Percentiles rank a stretch among this genome's conserved stretches.
Evolutionary conservation across 1,140 invertebrate species (phyloP).

Genomic region (Venturia canescens): DNA sequence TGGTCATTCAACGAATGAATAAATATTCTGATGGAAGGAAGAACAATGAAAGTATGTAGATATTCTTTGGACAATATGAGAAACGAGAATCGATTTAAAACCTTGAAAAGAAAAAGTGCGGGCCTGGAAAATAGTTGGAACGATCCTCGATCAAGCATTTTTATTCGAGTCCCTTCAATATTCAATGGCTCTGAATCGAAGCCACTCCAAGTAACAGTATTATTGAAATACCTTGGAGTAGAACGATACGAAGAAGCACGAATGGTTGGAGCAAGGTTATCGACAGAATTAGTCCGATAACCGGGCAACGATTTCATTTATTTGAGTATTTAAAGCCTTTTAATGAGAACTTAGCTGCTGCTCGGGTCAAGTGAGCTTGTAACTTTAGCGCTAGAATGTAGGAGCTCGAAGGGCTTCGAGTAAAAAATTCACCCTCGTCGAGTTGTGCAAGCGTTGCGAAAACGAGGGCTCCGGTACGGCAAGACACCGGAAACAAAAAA

Average conservation of each 20-base stretch:
- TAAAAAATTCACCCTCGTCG: constrained; percentile 7
- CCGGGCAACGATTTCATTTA: too few relatives aligned
- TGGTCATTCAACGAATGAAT: background rate
- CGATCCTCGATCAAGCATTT: background rate
- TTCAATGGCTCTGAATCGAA: too few relatives aligned
- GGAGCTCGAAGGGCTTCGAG: background rate
- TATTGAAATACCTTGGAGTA: too few relatives aligned
- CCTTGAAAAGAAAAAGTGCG: background rate
- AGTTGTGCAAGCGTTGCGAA: background rate
- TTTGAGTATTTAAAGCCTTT: too few relatives aligned
- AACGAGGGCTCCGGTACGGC: background rate
- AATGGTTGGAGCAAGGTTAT: too few relatives aligned
- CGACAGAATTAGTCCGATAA: too few relatives aligned
- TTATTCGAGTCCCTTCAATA: background rate
- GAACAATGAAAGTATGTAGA: background rate
- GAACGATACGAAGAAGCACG: too few relatives aligned
- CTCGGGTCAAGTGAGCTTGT: too few relatives aligned
- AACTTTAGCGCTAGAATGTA: too few relatives aligned
- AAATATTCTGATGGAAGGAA: too few relatives aligned
- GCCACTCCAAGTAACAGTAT: too few relatives aligned
- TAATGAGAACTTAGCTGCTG: too few relatives aligned
- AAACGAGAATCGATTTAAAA: background rate
- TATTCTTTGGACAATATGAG: background rate
- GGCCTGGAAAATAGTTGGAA: background rate
- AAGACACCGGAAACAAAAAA: background rate